Conservation (phyloP, 2,113 vertebrate genomes). For the Phaethornis superciliosus region DNA sequence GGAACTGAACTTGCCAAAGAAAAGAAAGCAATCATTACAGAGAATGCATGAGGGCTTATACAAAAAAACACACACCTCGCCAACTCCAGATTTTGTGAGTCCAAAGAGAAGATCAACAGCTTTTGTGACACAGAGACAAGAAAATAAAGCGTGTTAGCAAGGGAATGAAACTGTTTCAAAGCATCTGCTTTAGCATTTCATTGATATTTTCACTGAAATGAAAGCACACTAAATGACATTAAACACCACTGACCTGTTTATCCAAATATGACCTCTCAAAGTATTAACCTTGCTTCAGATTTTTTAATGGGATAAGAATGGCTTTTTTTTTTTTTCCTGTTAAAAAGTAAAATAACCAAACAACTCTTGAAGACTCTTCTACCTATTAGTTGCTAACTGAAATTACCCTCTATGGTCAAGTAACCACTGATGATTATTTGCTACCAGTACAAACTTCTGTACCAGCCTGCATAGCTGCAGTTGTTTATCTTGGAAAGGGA, state of each 20-base stretch:
- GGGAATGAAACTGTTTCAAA: not conserved
- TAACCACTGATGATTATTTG: not conserved
- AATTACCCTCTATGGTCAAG: not conserved
- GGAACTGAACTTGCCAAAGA: not conserved
- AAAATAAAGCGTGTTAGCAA: not conserved
- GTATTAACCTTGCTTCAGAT: not conserved
- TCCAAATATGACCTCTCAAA: not conserved
- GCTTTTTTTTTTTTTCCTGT: not conserved
- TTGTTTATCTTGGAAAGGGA: not conserved
- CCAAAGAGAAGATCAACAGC: not conserved
- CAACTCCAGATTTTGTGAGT: not conserved
- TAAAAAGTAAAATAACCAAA: not conserved
- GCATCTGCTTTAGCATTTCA: not conserved
- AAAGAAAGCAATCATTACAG: not conserved
- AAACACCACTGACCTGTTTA: not conserved
- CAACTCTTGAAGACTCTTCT: not conserved
- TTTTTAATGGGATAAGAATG: not conserved
- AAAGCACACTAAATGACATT: not conserved
- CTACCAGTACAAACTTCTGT: not conserved
- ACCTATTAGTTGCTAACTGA: not conserved
- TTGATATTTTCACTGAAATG: not conserved
- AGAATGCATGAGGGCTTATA: rapidly evolving
- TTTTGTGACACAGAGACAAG: not conserved
- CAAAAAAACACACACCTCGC: not conserved
- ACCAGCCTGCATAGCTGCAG: not conserved